phyloP scores from a whole-genome alignment of 2,888 invertebrate species.

The Mesorhabditis belari region DNA sequence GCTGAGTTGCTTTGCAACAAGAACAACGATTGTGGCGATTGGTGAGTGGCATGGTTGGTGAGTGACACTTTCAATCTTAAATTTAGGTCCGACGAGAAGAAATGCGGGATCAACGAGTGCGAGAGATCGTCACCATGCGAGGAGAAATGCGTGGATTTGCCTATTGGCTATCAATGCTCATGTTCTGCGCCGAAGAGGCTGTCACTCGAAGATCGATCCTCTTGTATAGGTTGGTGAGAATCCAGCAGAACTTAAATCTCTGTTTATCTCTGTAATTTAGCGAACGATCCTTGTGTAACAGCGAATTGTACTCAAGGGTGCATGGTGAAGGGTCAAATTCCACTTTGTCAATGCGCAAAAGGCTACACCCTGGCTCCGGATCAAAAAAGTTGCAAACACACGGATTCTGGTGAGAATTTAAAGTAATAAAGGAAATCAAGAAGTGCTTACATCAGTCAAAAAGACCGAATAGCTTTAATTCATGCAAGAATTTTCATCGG shows the following conservation, averaged over 20 bases:
- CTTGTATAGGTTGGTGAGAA: too few relatives aligned
- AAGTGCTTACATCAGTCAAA: too few relatives aligned
- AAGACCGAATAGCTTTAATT: too few relatives aligned
- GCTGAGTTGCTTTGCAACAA: slow-evolving; percentile 68
- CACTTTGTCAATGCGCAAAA: slow-evolving; percentile 50
- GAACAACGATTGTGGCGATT: slow-evolving; percentile 52
- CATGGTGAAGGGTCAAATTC: slow-evolving; percentile 22
- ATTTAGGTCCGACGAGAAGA: slow-evolving; percentile 40
- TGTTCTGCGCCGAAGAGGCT: neutral
- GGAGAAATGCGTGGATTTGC: neutral
- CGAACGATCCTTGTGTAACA: slow-evolving; percentile 5
- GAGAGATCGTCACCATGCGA: neutral
- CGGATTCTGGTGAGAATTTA: slow-evolving; percentile 9
- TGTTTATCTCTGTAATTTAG: too few relatives aligned
- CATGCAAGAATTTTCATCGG: too few relatives aligned
- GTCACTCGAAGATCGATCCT: neutral
- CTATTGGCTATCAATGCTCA: neutral
- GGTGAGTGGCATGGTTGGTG: slow-evolving; percentile 3
- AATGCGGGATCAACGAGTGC: slow-evolving; percentile 29
- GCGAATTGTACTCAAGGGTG: slow-evolving; percentile 29
- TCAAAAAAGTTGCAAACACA: slow-evolving; percentile 40
- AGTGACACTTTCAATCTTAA: neutral
- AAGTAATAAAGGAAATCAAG: too few relatives aligned
- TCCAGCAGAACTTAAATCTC: too few relatives aligned
- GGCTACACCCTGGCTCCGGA: slow-evolving; percentile 53